Evolutionary conservation across 2,888 invertebrate genomes (phyloP).

Genomic region (Drosophila mulleri): DNA sequence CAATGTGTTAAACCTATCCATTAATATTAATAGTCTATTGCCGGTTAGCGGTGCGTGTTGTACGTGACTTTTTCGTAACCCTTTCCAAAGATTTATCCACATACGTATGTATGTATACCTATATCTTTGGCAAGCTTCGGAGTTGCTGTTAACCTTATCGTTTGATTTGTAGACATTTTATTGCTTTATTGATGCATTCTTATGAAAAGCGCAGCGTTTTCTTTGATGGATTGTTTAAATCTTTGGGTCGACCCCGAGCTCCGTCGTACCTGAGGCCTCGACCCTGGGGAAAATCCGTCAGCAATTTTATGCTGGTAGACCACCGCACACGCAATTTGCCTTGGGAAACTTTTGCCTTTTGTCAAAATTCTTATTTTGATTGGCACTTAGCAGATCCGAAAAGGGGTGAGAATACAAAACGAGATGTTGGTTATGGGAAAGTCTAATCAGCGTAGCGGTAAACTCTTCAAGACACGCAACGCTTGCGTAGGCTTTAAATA

Average conservation of each 20-base stretch:
- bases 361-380: conserved; percentile 72
- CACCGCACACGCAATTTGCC: conserved; percentile 69
- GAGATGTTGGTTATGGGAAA: conserved; percentile 65
- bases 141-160: conserved; percentile 60
- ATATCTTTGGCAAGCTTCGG: conserved; percentile 65
- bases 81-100: conserved; percentile 46
- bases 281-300: conserved; percentile 58
- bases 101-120: background rate
- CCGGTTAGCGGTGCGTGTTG: conserved; percentile 66
- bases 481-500: conserved; percentile 1
- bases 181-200: conserved; percentile 81
- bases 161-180: conserved; percentile 81
- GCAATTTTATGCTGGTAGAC: conserved; percentile 80
- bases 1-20: conserved; percentile 81
- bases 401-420: conserved; percentile 62
- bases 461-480: conserved; percentile 39
- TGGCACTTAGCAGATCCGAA: conserved; percentile 65
- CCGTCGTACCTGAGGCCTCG: conserved; percentile 44
- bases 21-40: conserved; percentile 80
- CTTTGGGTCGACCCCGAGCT: conserved; percentile 30
- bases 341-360: conserved; percentile 74
- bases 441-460: conserved; percentile 10
- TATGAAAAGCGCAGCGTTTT: conserved; percentile 70
- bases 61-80: conserved; percentile 79
- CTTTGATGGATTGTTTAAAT: conserved; percentile 73